phyloP scores from a whole-genome alignment of 2,113 vertebrate species.

The Climacteris rufus region DNA sequence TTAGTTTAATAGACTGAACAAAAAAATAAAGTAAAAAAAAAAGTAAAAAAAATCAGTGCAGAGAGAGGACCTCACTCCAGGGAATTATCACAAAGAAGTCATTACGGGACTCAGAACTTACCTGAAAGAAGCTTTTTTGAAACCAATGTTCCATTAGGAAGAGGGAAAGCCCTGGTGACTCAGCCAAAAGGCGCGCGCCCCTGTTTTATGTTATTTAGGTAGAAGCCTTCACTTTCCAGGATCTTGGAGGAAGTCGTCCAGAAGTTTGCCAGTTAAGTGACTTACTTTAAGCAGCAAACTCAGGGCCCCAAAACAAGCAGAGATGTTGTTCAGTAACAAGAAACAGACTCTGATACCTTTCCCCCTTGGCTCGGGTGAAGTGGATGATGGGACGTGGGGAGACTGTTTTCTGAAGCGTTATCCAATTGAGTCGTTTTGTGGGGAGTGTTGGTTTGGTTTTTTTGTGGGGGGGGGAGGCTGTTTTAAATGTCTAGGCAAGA shows the following conservation, averaged over 20 bases:
- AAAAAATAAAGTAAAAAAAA: constrained; percentile 15
- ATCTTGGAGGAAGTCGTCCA: constrained; percentile 83
- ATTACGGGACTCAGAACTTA: constrained; percentile 77
- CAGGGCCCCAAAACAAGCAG: constrained; percentile 80
- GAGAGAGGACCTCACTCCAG: constrained; percentile 69
- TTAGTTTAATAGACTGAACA: constrained; percentile 75
- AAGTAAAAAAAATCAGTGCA: constrained; percentile 66
- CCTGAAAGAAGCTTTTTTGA: constrained; percentile 80
- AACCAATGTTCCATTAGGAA: constrained; percentile 80
- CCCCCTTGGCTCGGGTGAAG: constrained; percentile 68
- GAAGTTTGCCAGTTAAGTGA: constrained; percentile 79
- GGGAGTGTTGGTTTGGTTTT: constrained; percentile 8
- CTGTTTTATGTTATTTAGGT: constrained; percentile 79
- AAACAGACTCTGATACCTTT: constrained; percentile 82
- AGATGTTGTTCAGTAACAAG: constrained; percentile 82
- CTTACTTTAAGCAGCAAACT: constrained; percentile 78
- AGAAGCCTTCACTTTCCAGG: constrained; percentile 85
- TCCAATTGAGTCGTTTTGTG: constrained; percentile 74
- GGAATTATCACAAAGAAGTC: constrained; percentile 63
- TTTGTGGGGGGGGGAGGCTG: constrained; percentile 36
- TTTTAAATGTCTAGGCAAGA: constrained; percentile 82
- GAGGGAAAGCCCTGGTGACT: constrained; percentile 84
- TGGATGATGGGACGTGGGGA: constrained; percentile 53
- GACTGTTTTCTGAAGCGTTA: constrained; percentile 71
- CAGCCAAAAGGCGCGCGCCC: constrained; percentile 81